Evolutionary conservation across 2,888 invertebrate genomes (phyloP), one percentile per base, ranked within the genome.

Genomic region (Rhabditoides inermis): DNA sequence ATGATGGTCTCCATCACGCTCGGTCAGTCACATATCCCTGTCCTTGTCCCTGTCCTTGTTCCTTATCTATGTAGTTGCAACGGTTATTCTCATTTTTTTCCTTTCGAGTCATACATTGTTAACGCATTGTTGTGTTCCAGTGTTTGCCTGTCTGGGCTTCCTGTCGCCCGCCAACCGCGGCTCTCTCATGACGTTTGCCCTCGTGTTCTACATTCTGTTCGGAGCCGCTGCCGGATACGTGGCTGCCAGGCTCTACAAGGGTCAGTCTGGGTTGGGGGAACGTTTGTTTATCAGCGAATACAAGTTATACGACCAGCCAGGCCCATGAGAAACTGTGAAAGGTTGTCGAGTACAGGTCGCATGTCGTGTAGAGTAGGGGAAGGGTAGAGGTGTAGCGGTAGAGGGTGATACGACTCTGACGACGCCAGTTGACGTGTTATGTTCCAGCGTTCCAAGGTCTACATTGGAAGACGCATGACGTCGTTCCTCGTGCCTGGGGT

Each of bases 401-500:
- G n/a, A 32, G 7, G 7, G 32, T 32, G 15, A 10, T 32, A 32
- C 15, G 7, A 7, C 49, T 58, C 35, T 68, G 73, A 45, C 64
- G 78, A 78, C n/a, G n/a, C n/a, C n/a, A n/a, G n/a, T n/a, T n/a
- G n/a, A n/a, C n/a, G n/a, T n/a, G n/a, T n/a, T n/a, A n/a, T n/a
- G n/a, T n/a, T n/a, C n/a, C n/a, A n/a, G n/a, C 77, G 80, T 92
- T 94, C 79, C 92, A 94, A 3, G 95, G 95, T 1, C 86, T 92
- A 62, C 87, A 90, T 74, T 95, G 95, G 95, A 95, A 95, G 81
- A 88, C 88, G 55, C 95, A 94, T 79, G 90, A n/a, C n/a, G n/a
- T n/a, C 92, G 3, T 88, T 91, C 84, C 82, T 95, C 12, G 88
- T 90, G 76, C 92, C 95, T 1, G 94, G 94, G n/a, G n/a, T n/a